phyloP scores from a whole-genome alignment of 2,113 vertebrate genomes.

The Myodes glareolus region DNA sequence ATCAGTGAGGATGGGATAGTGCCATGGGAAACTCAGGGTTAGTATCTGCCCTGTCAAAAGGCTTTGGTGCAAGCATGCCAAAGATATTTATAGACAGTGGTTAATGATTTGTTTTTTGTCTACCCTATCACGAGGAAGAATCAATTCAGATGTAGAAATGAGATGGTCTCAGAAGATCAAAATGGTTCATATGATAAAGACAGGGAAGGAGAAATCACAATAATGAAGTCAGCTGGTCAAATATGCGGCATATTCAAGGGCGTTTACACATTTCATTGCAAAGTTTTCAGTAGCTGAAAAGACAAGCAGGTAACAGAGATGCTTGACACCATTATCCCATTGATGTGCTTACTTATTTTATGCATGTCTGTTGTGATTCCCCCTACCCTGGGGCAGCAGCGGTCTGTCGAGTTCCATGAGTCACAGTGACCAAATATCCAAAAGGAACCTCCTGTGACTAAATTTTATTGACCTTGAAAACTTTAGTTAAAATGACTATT shows the following conservation, averaged over 20 bases:
- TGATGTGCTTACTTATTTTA: neutral
- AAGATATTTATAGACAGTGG: neutral
- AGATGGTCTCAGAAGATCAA: neutral
- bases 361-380: neutral
- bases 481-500: neutral
- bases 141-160: neutral
- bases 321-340: neutral
- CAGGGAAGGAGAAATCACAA: neutral
- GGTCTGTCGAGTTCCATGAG: neutral
- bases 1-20: neutral
- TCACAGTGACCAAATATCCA: neutral
- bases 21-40: neutral
- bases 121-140: conserved; percentile 1
- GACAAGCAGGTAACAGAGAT: neutral
- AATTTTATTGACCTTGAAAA: conserved; percentile 16
- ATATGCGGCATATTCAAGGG: neutral
- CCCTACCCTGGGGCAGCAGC: neutral
- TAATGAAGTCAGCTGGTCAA: neutral
- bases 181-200: neutral
- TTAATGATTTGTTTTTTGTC: neutral
- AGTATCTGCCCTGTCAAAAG: conserved; percentile 40
- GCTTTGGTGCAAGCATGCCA: neutral
- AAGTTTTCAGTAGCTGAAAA: conserved; percentile 20
- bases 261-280: neutral
- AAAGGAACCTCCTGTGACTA: neutral